Evolutionary conservation across 2,113 vertebrate species (phyloP), one percentile per base, ranked within the genome.

Genomic region (Tympanuchus pallidicinctus): DNA sequence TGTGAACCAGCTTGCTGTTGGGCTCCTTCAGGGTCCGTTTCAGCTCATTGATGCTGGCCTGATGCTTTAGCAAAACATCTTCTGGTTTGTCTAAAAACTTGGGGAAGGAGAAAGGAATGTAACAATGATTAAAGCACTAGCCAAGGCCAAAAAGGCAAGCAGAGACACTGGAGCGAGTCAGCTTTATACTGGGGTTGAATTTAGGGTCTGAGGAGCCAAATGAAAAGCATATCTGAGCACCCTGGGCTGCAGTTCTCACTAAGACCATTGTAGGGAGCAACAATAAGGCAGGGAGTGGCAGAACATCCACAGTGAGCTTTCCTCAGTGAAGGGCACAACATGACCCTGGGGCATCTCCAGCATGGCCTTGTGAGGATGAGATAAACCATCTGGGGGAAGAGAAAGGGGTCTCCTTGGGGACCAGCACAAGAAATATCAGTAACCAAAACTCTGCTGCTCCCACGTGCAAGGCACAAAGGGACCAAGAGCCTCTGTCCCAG

Each of bases 41-140:
- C 97, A 99, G 98, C 97, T 99, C 99, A 8, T 99, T 99, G 97
- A 99, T 99, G 97, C 99, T 99, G 96, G 99, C 99, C 97, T 99
- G 99, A 92, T 99, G 99, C 97, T 99, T 99, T 97, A 99, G 97
- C 86, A 99, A 96, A 94, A 99, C 98, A 24, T 99, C 99, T 94
- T 99, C 98, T 19, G 99, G 99, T 97, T 99, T 99, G 97, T 99
- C 99, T 97, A 99, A 95, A 97, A 99, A 99, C 99, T 99, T 96
- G 90, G 61, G 45, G 88, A 93, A 27, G 71, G 80, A 97, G 54
- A 97, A 52, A 96, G 63, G 70, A 90, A 88, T 57, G 24, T 15
- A 75, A 57, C 1, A 2, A 24, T 32, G 64, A 59, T 47, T 83
- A 82, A 88, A 60, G 38, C 36, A 82, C 10, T 16, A 43, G 8